Conservation (phyloP, 2,113 vertebrate genomes). For the Tragelaphus strepsiceros region DNA sequence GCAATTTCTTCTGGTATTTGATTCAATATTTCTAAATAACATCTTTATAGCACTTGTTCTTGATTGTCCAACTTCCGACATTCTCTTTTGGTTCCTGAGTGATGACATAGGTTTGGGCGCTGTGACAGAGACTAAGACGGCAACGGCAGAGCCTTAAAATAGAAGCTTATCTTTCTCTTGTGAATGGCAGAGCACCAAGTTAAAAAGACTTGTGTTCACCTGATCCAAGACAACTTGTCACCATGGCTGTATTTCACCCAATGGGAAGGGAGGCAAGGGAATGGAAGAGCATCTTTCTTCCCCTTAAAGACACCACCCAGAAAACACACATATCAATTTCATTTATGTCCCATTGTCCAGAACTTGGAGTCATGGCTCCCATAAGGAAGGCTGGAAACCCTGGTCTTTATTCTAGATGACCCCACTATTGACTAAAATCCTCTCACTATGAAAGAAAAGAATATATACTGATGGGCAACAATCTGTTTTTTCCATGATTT, state of each 20-base stretch:
- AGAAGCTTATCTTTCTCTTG: neutral
- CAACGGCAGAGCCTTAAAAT: neutral
- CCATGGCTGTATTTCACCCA: neutral
- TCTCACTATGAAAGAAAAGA: neutral
- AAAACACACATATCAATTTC: neutral
- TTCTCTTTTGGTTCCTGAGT: neutral
- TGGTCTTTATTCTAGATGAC: neutral
- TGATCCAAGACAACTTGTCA: neutral
- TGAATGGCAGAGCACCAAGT: neutral
- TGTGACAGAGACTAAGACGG: neutral
- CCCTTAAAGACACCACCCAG: neutral
- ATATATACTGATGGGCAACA: neutral
- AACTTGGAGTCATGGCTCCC: neutral
- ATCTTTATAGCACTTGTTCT: neutral
- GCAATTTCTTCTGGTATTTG: neutral
- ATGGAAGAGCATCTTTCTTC: neutral
- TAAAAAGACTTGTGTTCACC: neutral
- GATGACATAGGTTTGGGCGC: neutral
- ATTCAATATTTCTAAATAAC: constrained; percentile 3
- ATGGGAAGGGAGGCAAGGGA: neutral
- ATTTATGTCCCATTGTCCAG: neutral
- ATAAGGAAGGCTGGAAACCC: neutral
- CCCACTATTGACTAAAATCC: neutral
- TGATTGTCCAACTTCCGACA: neutral
- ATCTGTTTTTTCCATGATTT: neutral